Base-by-base conservation (phyloP, 2,113 vertebrate genomes). In the Lasiurus borealis region DNA sequence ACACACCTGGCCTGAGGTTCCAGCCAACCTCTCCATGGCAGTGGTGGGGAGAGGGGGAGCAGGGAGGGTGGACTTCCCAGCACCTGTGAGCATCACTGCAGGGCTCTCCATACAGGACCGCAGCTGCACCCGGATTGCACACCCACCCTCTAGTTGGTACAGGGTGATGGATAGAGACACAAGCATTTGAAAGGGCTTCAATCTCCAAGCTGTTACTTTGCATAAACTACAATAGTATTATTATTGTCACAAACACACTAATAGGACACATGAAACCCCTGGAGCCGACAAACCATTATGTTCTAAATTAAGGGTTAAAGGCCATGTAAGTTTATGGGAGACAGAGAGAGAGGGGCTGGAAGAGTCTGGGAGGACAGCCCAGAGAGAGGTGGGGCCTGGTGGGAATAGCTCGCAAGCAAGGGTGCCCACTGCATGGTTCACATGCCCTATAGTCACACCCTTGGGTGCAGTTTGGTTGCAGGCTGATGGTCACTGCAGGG, bases 131-230 rank as follows among this genome's bases (percentile, higher is more conserved):
- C 3, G 0, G 62, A 31, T 7, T 8, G 4, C 40, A 31, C 9
- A 13, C 16, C 3, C 0, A 31, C 15, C 34, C 59, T 66, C 0
- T 0, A 13, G 57, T 4, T 2, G 46, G 57, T 6, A n/a, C 25
- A 19, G 2, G 3, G 15, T 0, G 57, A 59, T 23, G 21, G 69
- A 23, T 0, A 15, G 27, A 8, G 72, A 15, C 31, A 2, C 2
- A 3, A n/a, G 46, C 13, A 11, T 34, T 19, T 16, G 21, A 27
- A 46, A 68, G 23, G 27, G 46, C 13, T 40, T 46, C 8, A 2
- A 12, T 62, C 21, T 14, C 15, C 18, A 13, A 23, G 14, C 25
- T 3, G 11, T n/a, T 9, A 29, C 23, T n/a, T 12, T 8, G 46
- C 3, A 15, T 11, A 4, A 16, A 11, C 9, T 11, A 21, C 48